Percentiles rank a stretch among this genome's conserved stretches.
These are phyloP conservation scores for Collichthys lucidus DNA, from an alignment of 2,113 vertebrate species.

Conservation along the genomic window DNA sequence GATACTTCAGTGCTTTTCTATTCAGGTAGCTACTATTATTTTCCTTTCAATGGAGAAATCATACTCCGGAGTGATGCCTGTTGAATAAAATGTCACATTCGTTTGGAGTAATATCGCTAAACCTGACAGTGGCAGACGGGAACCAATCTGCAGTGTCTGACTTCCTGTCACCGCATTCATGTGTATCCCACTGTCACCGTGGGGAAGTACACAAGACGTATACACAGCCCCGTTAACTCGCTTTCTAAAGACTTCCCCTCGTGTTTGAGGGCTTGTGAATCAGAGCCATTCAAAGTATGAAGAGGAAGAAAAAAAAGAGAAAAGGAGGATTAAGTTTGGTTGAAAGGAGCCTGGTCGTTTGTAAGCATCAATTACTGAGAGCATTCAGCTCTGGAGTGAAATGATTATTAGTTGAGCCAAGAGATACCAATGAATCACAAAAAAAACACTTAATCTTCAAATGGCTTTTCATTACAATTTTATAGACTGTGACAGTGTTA, in stretches of 20 bases:
- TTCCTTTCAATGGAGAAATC: conserved; percentile 33
- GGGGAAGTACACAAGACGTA: conserved; percentile 38
- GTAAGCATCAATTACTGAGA: conserved; percentile 68
- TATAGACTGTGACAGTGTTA: conserved; percentile 77
- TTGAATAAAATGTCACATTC: conserved; percentile 62
- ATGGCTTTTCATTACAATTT: conserved; percentile 78
- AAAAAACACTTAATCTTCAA: conserved; percentile 76
- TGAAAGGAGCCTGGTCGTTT: conserved; percentile 65
- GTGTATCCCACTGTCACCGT: conserved; percentile 31
- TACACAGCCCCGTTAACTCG: conserved; percentile 33
- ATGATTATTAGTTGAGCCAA: conserved; percentile 75
- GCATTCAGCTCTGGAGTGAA: conserved; percentile 61
- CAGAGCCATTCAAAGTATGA: conserved; percentile 38
- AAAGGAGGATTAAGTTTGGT: conserved; percentile 68
- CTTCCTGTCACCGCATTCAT: conserved; percentile 52
- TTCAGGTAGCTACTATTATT: conserved; percentile 18
- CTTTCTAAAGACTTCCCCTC: conserved; percentile 45
- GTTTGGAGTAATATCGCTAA: conserved; percentile 54
- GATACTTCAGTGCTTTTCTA: conserved; percentile 11
- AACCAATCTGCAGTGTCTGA: conserved; percentile 41
- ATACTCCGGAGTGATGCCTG: conserved; percentile 47
- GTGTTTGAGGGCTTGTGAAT: conserved; percentile 59
- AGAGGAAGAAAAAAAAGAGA: conserved; percentile 35
- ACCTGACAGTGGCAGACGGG: conserved; percentile 50
- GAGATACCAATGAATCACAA: conserved; percentile 73